Evolutionary conservation across 2,797 vertebrate species (phyloP).

Genomic region (Lates japonicus): DNA sequence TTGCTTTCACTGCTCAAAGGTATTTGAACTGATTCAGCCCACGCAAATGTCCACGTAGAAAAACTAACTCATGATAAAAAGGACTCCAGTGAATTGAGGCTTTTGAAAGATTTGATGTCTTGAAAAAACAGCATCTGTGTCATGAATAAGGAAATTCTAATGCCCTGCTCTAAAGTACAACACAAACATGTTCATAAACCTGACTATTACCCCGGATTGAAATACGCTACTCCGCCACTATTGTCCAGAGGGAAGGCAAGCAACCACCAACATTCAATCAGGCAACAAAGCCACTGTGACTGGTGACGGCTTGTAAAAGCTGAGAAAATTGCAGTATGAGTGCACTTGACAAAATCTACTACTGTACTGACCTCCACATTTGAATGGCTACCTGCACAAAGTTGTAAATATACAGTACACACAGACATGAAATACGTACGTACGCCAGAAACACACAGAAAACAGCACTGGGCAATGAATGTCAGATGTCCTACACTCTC

Average conservation of each 20-base stretch:
- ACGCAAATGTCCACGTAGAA: background rate
- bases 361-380: slow-evolving; percentile 36
- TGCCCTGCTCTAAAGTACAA: background rate
- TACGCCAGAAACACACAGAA: background rate
- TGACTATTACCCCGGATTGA: background rate
- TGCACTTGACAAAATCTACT: slow-evolving; percentile 49
- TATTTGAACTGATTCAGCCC: background rate
- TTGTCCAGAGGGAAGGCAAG: slow-evolving; percentile 15
- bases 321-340: slow-evolving; percentile 51
- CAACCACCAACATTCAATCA: slow-evolving; percentile 45
- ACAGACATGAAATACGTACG: slow-evolving; percentile 14
- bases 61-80: background rate
- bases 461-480: slow-evolving; percentile 11
- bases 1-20: background rate
- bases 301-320: slow-evolving; percentile 59
- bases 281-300: slow-evolving; percentile 50
- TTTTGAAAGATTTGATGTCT: background rate
- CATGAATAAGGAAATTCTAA: background rate
- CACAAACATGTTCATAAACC: background rate
- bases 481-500: slow-evolving; percentile 39
- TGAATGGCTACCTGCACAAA: slow-evolving; percentile 31
- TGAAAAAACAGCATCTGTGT: background rate
- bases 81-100: background rate
- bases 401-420: slow-evolving; percentile 22
- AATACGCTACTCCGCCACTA: background rate